A percentile compares a stretch with the other conserved stretches of the same genome.
These are phyloP conservation scores for Mnemiopsis leidyi DNA, from an alignment of 37 sponge, comb jelly and placozoan genomes.

Conservation along the genomic window DNA sequence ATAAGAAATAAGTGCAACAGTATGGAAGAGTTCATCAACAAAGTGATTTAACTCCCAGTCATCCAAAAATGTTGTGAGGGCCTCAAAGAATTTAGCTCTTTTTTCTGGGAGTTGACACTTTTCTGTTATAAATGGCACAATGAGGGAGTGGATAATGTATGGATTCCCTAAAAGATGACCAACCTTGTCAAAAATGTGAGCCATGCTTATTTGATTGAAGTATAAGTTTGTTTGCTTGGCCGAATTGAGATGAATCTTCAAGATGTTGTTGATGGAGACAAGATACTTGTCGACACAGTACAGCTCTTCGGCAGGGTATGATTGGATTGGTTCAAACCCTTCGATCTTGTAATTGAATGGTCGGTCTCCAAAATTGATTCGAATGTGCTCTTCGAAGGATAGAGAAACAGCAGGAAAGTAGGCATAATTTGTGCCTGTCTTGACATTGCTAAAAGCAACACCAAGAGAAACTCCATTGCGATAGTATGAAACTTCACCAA, in stretches of 20 bases:
- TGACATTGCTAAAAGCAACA: conserved; percentile 67
- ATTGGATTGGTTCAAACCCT: conserved; percentile 30
- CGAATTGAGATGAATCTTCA: conserved; percentile 25
- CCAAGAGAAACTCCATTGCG: conserved; percentile 67
- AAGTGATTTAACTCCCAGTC: not conserved
- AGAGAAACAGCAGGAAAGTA: conserved; percentile 67
- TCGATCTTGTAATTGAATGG: conserved; percentile 66
- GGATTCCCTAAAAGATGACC: not conserved
- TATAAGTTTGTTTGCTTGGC: conserved; percentile 7
- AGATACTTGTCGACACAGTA: conserved; percentile 16
- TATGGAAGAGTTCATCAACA: conserved; percentile 22
- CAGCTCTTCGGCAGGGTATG: conserved; percentile 5
- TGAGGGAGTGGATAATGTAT: conserved; percentile 36
- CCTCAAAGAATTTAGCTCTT: conserved; percentile 37
- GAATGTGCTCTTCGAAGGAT: conserved; percentile 63
- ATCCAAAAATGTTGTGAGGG: conserved; percentile 37
- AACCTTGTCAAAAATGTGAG: conserved; percentile 40
- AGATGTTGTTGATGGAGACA: not conserved
- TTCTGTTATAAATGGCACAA: conserved; percentile 25
- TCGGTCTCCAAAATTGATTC: conserved; percentile 67
- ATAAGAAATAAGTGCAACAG: conserved; percentile 29
- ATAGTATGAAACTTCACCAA: conserved; percentile 67
- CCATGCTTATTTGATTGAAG: conserved; percentile 36
- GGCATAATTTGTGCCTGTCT: conserved; percentile 64
- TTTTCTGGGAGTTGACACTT: conserved; percentile 40